Conservation (phyloP, 2,113 vertebrate genomes). For the Herpetotheres cachinnans region DNA sequence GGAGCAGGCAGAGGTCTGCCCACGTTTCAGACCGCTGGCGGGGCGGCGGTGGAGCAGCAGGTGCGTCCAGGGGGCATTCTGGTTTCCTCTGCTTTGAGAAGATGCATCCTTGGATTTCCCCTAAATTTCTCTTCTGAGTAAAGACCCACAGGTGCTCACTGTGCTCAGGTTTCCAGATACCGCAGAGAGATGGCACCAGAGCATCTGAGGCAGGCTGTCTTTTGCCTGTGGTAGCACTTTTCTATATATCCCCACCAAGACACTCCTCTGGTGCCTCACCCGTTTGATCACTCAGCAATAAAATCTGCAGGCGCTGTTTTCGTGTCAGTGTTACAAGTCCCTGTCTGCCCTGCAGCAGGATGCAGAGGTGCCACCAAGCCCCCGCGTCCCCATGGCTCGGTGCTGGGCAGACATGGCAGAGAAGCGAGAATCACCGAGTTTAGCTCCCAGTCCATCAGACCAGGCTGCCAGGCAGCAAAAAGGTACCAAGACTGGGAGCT, state of each 20-base stretch:
- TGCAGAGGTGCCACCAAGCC: background rate
- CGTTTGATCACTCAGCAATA: too few relatives aligned
- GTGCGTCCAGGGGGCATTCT: background rate
- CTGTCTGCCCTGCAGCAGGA: rapidly evolving
- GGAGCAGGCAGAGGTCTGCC: background rate
- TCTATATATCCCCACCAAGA: too few relatives aligned
- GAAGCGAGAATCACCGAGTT: rapidly evolving
- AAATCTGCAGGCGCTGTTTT: background rate
- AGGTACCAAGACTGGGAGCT: background rate
- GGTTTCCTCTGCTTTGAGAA: conserved; percentile 21
- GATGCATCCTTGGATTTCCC: background rate
- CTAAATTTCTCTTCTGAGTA: background rate
- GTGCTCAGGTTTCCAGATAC: background rate
- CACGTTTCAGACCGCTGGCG: background rate
- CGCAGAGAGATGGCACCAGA: background rate
- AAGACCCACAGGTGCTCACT: background rate
- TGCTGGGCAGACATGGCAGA: rapidly evolving
- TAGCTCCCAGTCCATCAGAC: background rate
- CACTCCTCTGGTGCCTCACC: background rate
- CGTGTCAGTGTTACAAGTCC: background rate
- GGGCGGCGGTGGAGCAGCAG: background rate
- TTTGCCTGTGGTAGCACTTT: background rate
- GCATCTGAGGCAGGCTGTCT: background rate
- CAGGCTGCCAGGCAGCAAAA: background rate
- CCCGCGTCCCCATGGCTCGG: rapidly evolving